Conservation (phyloP, 2,888 invertebrate species). For the Fissipunctia ypsillon region DNA sequence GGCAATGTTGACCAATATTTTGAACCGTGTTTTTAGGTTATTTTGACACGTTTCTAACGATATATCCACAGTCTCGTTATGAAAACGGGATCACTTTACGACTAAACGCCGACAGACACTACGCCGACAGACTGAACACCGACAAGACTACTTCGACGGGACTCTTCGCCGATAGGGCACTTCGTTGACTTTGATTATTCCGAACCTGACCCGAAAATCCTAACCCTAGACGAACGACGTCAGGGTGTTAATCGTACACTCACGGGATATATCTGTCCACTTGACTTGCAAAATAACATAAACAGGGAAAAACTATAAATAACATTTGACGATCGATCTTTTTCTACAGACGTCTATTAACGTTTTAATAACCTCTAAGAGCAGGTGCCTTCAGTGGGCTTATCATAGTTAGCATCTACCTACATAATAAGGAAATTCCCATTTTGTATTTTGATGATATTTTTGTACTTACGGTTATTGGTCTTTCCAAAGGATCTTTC, state of each 20-base stretch:
- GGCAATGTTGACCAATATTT: slow-evolving; percentile 1
- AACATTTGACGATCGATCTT: background rate
- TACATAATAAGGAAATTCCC: background rate
- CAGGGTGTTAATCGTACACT: too few relatives aligned
- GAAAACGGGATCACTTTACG: background rate
- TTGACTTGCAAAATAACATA: background rate
- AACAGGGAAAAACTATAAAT: background rate
- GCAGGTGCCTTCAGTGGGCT: background rate
- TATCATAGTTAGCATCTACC: background rate
- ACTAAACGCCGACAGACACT: too few relatives aligned
- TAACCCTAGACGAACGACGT: too few relatives aligned
- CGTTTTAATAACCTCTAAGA: slow-evolving; percentile 21
- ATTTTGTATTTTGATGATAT: background rate
- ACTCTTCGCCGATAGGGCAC: too few relatives aligned
- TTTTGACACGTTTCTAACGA: background rate
- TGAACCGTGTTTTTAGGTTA: slow-evolving; percentile 14
- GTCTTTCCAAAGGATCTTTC: too few relatives aligned
- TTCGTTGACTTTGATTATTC: too few relatives aligned
- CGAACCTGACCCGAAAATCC: too few relatives aligned
- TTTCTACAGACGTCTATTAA: background rate
- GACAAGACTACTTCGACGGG: too few relatives aligned
- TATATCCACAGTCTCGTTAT: background rate
- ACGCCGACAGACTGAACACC: too few relatives aligned
- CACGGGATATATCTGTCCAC: background rate
- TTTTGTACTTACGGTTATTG: background rate